Evolutionary conservation across 30 jellyfish, hydroid and myxozoan species (phyloP).

Genomic region (Hydra vulgaris): DNA sequence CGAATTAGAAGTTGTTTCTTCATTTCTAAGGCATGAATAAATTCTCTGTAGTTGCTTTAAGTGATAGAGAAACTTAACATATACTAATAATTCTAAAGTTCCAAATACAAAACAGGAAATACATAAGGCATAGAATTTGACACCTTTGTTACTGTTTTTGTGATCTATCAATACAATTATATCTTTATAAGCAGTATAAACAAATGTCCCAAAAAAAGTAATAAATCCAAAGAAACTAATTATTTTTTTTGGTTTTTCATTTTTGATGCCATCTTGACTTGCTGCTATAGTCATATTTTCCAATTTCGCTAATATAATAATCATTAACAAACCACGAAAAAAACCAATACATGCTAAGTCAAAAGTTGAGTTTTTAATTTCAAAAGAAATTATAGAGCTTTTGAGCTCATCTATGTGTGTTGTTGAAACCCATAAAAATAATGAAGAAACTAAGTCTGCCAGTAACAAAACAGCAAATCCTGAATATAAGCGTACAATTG

Average conservation of each 20-base stretch:
- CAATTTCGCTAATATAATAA: conserved; percentile 24
- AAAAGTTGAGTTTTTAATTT: conserved; percentile 43
- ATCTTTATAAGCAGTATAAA: conserved; percentile 45
- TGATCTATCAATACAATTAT: conserved; percentile 24
- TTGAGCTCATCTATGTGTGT: background rate
- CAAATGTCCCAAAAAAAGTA: conserved; percentile 30
- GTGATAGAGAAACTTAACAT: conserved; percentile 21
- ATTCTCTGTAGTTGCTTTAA: conserved; percentile 22
- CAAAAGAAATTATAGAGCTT: conserved; percentile 29
- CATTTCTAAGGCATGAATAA: conserved; percentile 14
- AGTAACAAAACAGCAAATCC: conserved; percentile 6
- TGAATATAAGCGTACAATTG: conserved; percentile 8
- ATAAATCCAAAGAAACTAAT: conserved; percentile 9
- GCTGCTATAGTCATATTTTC: conserved; percentile 29
- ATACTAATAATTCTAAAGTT: conserved; percentile 27
- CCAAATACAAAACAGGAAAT: conserved; percentile 50
- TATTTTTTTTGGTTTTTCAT: background rate
- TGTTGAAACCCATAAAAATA: conserved; percentile 12
- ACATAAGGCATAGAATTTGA: conserved; percentile 40
- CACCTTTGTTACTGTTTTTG: conserved; percentile 6
- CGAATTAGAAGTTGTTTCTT: background rate
- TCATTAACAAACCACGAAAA: conserved; percentile 31
- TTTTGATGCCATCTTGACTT: conserved; percentile 1
- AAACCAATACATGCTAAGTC: conserved; percentile 64
- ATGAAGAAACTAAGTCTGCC: conserved; percentile 1